phyloP scores from a whole-genome alignment of 1,140 invertebrate species.

The Zaprionus ornatus region DNA sequence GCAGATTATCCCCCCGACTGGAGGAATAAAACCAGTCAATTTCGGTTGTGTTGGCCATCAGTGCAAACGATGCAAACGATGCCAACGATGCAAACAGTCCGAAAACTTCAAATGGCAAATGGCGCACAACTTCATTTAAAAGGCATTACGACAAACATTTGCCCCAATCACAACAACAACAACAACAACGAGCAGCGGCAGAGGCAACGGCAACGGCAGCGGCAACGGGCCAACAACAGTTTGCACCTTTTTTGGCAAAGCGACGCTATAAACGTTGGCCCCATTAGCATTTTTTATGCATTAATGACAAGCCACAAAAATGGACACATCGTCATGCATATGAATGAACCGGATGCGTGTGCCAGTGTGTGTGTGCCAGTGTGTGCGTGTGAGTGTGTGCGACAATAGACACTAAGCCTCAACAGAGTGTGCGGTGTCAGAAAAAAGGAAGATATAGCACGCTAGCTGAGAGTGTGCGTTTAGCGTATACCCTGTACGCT shows the following conservation, averaged over 20 bases:
- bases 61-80: conserved; percentile 71
- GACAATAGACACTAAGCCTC: conserved; percentile 77
- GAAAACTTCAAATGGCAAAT: conserved; percentile 79
- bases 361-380: conserved; percentile 18
- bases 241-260: conserved; percentile 74
- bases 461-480: not conserved
- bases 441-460: conserved; percentile 33
- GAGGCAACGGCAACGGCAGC: conserved; percentile 20
- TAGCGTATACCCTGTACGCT: conserved; percentile 10
- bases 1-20: conserved; percentile 59
- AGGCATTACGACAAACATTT: conserved; percentile 76
- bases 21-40: conserved; percentile 33
- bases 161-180: conserved; percentile 46
- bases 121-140: conserved; percentile 81
- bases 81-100: conserved; percentile 55
- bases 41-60: conserved; percentile 55
- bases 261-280: conserved; percentile 73
- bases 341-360: conserved; percentile 59
- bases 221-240: conserved; percentile 64
- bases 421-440: conserved; percentile 56
- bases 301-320: conserved; percentile 81
- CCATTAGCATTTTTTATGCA: conserved; percentile 81
- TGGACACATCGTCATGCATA: conserved; percentile 81
- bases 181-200: conserved; percentile 20
- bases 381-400: conserved; percentile 14